These are phyloP conservation scores for Corythornis cristatus DNA, from an alignment of 2,113 vertebrate species.

Conservation along the genomic window DNA sequence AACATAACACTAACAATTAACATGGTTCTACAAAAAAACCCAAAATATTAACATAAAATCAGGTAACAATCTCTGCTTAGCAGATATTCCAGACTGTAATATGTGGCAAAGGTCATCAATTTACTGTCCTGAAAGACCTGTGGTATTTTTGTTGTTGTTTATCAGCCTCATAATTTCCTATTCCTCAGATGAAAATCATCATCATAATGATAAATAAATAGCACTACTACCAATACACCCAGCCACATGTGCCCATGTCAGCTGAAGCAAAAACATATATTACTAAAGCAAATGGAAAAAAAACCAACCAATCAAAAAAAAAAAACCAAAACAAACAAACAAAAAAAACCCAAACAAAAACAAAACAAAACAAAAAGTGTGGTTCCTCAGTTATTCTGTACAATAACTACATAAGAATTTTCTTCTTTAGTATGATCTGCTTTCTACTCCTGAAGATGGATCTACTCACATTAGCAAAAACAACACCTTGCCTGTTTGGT, in stretches of 20 bases:
- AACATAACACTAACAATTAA: background rate
- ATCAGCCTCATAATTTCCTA: background rate
- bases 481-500: background rate
- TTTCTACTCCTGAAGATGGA: too few species aligned
- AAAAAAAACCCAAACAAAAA: too few species aligned
- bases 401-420: too few species aligned
- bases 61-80: background rate
- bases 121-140: background rate
- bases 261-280: background rate
- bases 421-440: too few species aligned
- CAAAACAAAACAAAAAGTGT: too few species aligned
- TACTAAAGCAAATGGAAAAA: background rate
- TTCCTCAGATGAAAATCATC: conserved; percentile 6
- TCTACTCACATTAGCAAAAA: too few species aligned
- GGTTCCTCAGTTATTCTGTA: too few species aligned
- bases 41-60: too few species aligned
- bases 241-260: background rate
- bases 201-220: background rate
- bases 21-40: background rate
- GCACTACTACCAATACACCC: background rate
- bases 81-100: background rate
- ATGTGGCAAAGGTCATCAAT: background rate
- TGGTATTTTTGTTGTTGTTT: background rate
- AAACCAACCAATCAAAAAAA: too few species aligned
- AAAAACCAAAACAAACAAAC: too few species aligned